Percentiles rank a stretch among this genome's conserved stretches.
phyloP scores from a whole-genome alignment of 2,113 vertebrate genomes.

The Halcyon malimbica region DNA sequence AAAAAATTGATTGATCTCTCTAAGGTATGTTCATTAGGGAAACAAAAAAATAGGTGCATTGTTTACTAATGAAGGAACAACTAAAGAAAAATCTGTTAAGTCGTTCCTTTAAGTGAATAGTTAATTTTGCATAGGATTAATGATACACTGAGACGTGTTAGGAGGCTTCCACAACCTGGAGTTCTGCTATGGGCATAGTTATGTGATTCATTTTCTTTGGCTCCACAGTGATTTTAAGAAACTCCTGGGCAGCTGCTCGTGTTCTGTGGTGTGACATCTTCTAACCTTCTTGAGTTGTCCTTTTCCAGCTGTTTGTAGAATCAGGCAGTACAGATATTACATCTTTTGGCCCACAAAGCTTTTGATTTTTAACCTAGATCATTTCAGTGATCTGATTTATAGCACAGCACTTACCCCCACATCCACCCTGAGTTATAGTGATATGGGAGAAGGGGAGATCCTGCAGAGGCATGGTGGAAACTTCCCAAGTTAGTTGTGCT shows the following conservation, averaged over 20 bases:
- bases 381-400: not conserved
- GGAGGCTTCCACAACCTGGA: not conserved
- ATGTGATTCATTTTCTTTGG: not conserved
- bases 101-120: not conserved
- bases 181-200: not conserved
- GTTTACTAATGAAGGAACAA: not conserved
- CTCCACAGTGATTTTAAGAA: not conserved
- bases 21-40: not conserved
- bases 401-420: not conserved
- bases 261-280: not conserved
- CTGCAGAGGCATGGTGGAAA: not conserved
- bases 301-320: not conserved
- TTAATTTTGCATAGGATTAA: not conserved
- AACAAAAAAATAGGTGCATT: not conserved
- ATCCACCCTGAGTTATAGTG: accelerated
- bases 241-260: not conserved
- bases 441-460: not conserved
- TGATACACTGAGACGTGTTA: not conserved
- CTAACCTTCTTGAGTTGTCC: not conserved
- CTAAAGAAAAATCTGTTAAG: not conserved
- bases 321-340: not conserved
- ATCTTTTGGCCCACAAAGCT: not conserved
- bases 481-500: not conserved
- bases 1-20: not conserved
- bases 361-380: not conserved